Evolutionary conservation across 2,888 invertebrate genomes (phyloP).

Genomic region (Drosophila colorata): DNA sequence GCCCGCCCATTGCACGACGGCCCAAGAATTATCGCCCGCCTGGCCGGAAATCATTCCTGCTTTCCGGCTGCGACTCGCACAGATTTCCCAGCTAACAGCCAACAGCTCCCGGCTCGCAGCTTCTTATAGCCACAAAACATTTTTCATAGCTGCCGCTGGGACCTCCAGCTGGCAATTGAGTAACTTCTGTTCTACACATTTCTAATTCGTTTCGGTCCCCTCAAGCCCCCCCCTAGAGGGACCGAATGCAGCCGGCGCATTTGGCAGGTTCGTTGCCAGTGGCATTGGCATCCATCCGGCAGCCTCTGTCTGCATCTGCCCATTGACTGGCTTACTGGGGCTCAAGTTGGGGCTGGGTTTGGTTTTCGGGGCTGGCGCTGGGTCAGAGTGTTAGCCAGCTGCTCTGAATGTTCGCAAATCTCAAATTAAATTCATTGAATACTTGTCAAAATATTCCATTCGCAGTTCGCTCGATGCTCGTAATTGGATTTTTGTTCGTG

Average conservation of each 20-base stretch:
- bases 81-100: slow-evolving; percentile 49
- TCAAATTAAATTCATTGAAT: slow-evolving; percentile 80
- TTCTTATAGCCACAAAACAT: slow-evolving; percentile 64
- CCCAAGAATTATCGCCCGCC: slow-evolving; percentile 64
- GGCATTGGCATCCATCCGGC: slow-evolving; percentile 43
- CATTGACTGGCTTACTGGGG: slow-evolving; percentile 35
- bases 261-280: slow-evolving; percentile 31
- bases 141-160: slow-evolving; percentile 53
- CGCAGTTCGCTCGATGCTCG: slow-evolving; percentile 40
- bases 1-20: slow-evolving; percentile 37
- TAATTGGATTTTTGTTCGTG: slow-evolving; percentile 71
- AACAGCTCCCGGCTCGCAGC: slow-evolving; percentile 26
- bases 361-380: slow-evolving; percentile 1
- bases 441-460: slow-evolving; percentile 77
- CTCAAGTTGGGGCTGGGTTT: slow-evolving; percentile 21
- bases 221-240: neutral
- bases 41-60: slow-evolving; percentile 65
- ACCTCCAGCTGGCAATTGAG: slow-evolving; percentile 67
- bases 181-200: slow-evolving; percentile 80
- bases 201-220: slow-evolving; percentile 70
- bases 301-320: slow-evolving; percentile 36
- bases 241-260: slow-evolving; percentile 36
- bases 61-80: slow-evolving; percentile 43
- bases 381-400: slow-evolving; percentile 45
- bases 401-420: slow-evolving; percentile 63